Base-by-base conservation (phyloP, 2,888 invertebrate genomes). In the Eupeodes latifasciatus region DNA sequence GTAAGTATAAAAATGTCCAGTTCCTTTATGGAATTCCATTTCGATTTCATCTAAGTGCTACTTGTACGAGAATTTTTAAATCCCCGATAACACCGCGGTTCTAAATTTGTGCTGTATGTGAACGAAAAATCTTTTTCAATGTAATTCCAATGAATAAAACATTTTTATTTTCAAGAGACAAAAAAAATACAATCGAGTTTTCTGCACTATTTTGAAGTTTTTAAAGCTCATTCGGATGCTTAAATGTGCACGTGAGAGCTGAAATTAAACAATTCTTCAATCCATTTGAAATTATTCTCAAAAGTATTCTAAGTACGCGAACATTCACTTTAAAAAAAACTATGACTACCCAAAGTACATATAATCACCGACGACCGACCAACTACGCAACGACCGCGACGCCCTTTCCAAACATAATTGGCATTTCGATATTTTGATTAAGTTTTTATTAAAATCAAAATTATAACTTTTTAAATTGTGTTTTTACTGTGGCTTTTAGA, bases 21-120 rank as follows among this genome's bases (percentile, higher is more conserved):
- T 67, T 72, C 77, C 72, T 81, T 81, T 72, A 78, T 85, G 81
- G 77, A 85, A 81, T 81, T 85, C 62, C 67, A 81, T 85, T 81
- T 77, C 77, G 76, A 85, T 81, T 76, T 81, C 57, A 77, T 77
- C 57, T 81, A 76, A 85, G 81, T 81, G 78, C 59, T 76, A 67
- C 74, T 84, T 40, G 53, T 64, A 55, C 19, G 72, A 80, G 62
- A 51, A 55, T 62, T 47, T 74, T 79, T 11, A 75, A 75, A 61
- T 61, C 61, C 62, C 69, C 75, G 61, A 80, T 69, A 64, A 64
- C 40, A 76, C 57, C 75, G 71, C 64, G 57, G 71, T 64, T 71
- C 76, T 16, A 57, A 47, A 69, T 82, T 11, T 77, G 7, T 51
- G 16, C 59, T 67, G 57, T 16, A 61, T 53, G 49, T 61, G 72